Conservation (phyloP, 2,888 invertebrate species). For the Hyposoter didymator region DNA sequence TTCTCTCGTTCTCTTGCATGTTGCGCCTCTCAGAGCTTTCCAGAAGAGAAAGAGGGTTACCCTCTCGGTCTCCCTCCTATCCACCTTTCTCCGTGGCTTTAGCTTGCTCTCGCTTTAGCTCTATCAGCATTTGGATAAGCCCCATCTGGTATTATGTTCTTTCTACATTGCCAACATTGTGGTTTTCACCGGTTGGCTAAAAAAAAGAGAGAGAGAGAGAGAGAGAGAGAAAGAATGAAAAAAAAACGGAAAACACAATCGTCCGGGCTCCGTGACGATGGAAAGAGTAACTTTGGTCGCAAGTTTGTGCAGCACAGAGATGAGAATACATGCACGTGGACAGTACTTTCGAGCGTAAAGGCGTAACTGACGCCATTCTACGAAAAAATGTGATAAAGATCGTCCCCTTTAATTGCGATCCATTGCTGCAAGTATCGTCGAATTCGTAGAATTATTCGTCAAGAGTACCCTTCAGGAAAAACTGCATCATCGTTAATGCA, state of each 20-base stretch:
- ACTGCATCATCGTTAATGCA: slow-evolving; percentile 17
- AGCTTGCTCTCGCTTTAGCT: slow-evolving; percentile 69
- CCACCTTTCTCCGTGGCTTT: slow-evolving; percentile 43
- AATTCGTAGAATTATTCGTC: slow-evolving; percentile 31
- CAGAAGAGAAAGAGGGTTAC: slow-evolving; percentile 38
- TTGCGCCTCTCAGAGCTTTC: slow-evolving; percentile 17
- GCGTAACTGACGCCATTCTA: background rate
- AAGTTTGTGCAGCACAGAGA: slow-evolving; percentile 15
- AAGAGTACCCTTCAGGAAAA: slow-evolving; percentile 18
- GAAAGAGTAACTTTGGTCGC: slow-evolving; percentile 46
- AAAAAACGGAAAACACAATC: slow-evolving; percentile 62
- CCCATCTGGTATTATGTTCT: slow-evolving; percentile 78
- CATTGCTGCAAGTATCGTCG: slow-evolving; percentile 15
- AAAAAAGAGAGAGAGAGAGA: background rate
- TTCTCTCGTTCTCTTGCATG: slow-evolving; percentile 64
- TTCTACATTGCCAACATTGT: slow-evolving; percentile 76
- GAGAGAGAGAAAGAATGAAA: background rate
- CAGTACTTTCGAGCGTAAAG: background rate
- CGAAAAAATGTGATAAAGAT: background rate
- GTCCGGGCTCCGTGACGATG: slow-evolving; percentile 29
- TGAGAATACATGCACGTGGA: background rate
- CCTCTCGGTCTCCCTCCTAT: slow-evolving; percentile 73
- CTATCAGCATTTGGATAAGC: slow-evolving; percentile 81
- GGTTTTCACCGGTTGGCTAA: slow-evolving; percentile 67
- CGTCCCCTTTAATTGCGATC: background rate